A percentile compares a stretch with the other conserved stretches of the same genome.
Evolutionary conservation across 1,140 invertebrate genomes (phyloP).

Genomic region (Plodia interpunctella): DNA sequence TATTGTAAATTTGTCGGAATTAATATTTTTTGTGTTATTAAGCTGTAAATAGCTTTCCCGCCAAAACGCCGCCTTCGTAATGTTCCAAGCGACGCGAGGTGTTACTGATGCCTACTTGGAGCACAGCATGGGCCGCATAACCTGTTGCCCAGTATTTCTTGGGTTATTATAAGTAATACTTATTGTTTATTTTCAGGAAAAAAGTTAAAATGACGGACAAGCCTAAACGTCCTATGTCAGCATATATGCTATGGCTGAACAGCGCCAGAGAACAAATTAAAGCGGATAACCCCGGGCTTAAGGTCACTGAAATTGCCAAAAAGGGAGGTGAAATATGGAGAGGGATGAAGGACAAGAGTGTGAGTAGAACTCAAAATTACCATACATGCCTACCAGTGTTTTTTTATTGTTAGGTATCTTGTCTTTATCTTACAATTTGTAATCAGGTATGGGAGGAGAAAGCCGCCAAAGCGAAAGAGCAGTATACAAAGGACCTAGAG

Average conservation of each 20-base stretch:
- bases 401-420: neutral
- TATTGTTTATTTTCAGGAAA: constrained; percentile 66
- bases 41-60: constrained; percentile 61
- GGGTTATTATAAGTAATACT: constrained; percentile 29
- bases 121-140: constrained; percentile 39
- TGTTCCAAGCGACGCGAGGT: constrained; percentile 39
- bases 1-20: constrained; percentile 17
- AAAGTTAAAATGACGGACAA: constrained; percentile 86
- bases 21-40: constrained; percentile 24
- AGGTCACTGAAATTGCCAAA: constrained; percentile 90
- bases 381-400: neutral
- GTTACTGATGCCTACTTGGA: constrained; percentile 33
- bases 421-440: constrained; percentile 12
- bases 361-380: constrained; percentile 65
- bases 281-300: constrained; percentile 86
- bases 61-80: constrained; percentile 63
- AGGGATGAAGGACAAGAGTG: constrained; percentile 87
- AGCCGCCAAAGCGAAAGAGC: constrained; percentile 89
- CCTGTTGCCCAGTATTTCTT: constrained; percentile 42
- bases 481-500: constrained; percentile 91
- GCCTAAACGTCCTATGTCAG: constrained; percentile 90
- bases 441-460: constrained; percentile 92
- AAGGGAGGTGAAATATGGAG: constrained; percentile 93
- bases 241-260: constrained; percentile 94
- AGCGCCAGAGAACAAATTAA: constrained; percentile 89